A percentile compares a stretch with the other conserved stretches of the same genome.
phyloP scores from a whole-genome alignment of 2,797 vertebrate species.

The Bradypodion pumilum region DNA sequence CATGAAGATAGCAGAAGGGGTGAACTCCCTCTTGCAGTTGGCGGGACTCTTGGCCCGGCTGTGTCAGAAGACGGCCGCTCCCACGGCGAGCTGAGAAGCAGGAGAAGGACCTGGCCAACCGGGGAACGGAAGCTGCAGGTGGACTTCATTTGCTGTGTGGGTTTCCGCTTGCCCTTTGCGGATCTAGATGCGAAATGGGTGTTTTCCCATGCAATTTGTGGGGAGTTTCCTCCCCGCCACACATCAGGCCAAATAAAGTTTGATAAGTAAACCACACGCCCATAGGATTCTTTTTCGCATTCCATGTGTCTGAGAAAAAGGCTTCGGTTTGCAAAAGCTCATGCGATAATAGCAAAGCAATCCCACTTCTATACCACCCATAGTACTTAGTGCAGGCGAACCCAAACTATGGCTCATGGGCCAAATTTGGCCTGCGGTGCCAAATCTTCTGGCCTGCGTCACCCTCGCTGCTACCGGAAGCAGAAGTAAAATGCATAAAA shows the following conservation, averaged over 20 bases:
- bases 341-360: no score
- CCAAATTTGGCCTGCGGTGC: no score
- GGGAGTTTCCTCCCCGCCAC: background rate
- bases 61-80: slow-evolving; percentile 88
- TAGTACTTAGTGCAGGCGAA: no score
- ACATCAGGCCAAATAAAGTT: background rate
- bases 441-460: no score
- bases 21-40: slow-evolving; percentile 95
- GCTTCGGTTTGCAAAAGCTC: no score
- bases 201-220: no score
- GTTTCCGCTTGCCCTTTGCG: background rate
- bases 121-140: background rate
- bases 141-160: background rate
- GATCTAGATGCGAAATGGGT: no score
- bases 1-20: slow-evolving; percentile 91
- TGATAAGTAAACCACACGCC: background rate
- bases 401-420: no score
- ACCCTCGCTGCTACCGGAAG: no score
- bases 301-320: no score
- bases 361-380: no score
- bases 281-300: background rate
- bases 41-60: slow-evolving; percentile 90
- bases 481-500: no score
- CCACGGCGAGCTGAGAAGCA: slow-evolving; percentile 73
- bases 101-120: accelerated